A percentile compares a stretch with the other conserved stretches of the same genome.
Evolutionary conservation across 2,113 vertebrate genomes (phyloP).

Genomic region (Hemiscyllium ocellatum): DNA sequence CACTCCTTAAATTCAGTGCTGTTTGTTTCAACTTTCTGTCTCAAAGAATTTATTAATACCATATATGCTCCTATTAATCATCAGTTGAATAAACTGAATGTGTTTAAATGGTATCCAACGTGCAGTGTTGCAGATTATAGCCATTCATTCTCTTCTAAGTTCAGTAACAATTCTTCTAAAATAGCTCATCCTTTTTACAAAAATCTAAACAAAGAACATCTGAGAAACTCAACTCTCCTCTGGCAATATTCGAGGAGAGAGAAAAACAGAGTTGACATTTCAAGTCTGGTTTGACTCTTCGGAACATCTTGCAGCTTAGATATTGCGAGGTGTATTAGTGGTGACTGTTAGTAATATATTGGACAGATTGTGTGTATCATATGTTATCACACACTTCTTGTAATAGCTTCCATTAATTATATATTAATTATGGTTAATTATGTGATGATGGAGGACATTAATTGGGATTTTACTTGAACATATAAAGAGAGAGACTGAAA

Average conservation of each 20-base stretch:
- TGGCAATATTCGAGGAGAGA: no score
- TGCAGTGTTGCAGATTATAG: neutral
- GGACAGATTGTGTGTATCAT: neutral
- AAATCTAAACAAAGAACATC: no score
- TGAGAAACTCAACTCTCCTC: no score
- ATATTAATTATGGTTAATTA: neutral
- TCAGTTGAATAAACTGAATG: neutral
- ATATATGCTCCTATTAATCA: neutral
- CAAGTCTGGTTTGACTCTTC: no score
- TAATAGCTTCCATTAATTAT: neutral
- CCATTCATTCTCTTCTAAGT: neutral
- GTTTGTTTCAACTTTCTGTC: neutral
- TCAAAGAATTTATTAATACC: neutral
- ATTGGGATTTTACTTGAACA: neutral
- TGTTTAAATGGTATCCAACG: neutral
- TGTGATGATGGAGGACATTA: neutral
- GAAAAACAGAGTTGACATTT: no score
- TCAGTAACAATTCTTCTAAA: neutral
- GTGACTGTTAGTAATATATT: neutral
- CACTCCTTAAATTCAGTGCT: neutral
- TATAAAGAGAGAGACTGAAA: neutral
- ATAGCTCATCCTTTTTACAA: neutral
- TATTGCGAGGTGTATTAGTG: neutral
- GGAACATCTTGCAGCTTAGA: no score
- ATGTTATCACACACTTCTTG: no score